Evolutionary conservation across 2,113 vertebrate species (phyloP).

Genomic region (Pantherophis guttatus): DNA sequence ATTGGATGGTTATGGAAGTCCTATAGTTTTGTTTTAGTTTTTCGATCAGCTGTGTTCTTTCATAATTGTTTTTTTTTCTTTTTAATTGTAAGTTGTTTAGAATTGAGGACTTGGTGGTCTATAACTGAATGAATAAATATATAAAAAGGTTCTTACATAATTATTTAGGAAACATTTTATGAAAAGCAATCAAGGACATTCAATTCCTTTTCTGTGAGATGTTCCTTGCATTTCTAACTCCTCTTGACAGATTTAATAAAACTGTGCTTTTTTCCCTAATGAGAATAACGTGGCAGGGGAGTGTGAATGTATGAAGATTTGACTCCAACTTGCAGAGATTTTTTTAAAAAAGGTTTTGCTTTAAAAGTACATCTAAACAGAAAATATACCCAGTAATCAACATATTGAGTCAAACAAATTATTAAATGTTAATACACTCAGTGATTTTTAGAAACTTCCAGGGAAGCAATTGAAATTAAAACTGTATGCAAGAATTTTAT

Average conservation of each 20-base stretch:
- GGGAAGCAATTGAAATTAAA: conserved; percentile 22
- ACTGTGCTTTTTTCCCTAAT: not conserved
- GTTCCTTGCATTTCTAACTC: not conserved
- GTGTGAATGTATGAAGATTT: not conserved
- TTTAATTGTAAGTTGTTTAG: not conserved
- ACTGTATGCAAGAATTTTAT: not conserved
- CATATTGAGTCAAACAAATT: conserved; percentile 37
- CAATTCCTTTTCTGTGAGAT: not conserved
- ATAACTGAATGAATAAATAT: not conserved
- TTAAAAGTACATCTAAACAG: conserved; percentile 48
- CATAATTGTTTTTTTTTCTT: not conserved
- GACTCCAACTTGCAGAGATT: not conserved
- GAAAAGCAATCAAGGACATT: not conserved
- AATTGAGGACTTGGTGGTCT: not conserved
- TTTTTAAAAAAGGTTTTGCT: not conserved
- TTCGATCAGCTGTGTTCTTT: not conserved
- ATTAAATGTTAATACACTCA: conserved; percentile 43
- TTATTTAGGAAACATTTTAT: not conserved
- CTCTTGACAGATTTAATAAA: not conserved
- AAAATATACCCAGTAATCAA: conserved; percentile 43
- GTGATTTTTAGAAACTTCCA: conserved; percentile 49
- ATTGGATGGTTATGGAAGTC: not conserved
- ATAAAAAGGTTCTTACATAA: not conserved
- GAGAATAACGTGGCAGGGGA: not conserved
- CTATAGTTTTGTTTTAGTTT: not conserved